Base-by-base conservation (phyloP, 1,140 invertebrate species). In the Orius laevigatus region DNA sequence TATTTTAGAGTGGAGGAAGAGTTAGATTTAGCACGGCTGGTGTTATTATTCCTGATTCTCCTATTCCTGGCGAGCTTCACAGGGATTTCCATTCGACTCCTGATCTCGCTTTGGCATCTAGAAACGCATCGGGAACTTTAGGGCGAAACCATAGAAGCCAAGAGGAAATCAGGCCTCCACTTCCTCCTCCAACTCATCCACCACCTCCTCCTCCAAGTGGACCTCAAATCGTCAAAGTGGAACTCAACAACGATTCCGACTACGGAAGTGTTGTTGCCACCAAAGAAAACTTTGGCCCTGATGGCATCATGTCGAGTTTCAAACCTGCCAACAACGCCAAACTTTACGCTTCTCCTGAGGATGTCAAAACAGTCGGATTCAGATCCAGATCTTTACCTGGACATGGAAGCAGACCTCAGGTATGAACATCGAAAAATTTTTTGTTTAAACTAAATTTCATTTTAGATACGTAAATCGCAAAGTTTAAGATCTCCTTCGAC, bases 41-140 rank as follows among this genome's bases (percentile, higher is more conserved):
- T 36, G 44, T 51, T 3, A 46, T 52, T 3, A 19, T 48, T 11
- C 40, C n/a, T 11, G 57, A 60, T 5, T 50, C 52, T 34, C 58
- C 66, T 18, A 62, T 64, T n/a, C 63, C 66, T 43, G 65, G 65
- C 8, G 73, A 78, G 56, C 70, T 90, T 11, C 81, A 87, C 54
- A 74, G 87, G 48, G 80, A 82, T 52, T 92, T 89, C 66, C 85
- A 89, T 61, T 87, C 83, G 43, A 90, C 86, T 16, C 87, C 88
- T 0, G 86, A 92, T 64, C 62, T 90, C 19, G 74, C 74, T 14
- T 25, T 25, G 25, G 64, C 55, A 16, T 45, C 48, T 39, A 52
- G 49, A 15, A 48, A 39, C 5, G 48, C 51, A 20, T 53, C 52
- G 34, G 35, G 53, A 16, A 36, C 11, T 34, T 51, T 11, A 8